Evolutionary conservation across 1,140 invertebrate genomes (phyloP).

Genomic region (Drosophila guanche): DNA sequence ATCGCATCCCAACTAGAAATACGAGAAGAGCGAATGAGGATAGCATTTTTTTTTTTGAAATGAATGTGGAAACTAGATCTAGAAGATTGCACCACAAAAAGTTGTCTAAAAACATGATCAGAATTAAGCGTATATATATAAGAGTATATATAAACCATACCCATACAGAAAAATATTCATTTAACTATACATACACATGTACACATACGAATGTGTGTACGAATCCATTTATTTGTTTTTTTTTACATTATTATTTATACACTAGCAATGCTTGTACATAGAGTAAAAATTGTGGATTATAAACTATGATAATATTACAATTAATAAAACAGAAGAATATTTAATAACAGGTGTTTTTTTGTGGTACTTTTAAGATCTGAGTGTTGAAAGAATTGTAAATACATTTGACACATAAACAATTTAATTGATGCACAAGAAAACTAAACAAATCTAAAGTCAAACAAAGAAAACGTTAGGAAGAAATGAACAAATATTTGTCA

Average conservation of each 20-base stretch:
- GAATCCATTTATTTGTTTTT: constrained; percentile 44
- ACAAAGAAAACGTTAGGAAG: not conserved
- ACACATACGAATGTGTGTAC: constrained; percentile 16
- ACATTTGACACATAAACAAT: constrained; percentile 62
- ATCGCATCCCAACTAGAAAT: constrained; percentile 38
- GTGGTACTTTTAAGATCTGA: constrained; percentile 64
- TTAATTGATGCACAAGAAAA: constrained; percentile 57
- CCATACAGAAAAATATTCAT: constrained; percentile 11
- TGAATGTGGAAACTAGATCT: constrained; percentile 39
- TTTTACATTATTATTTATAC: constrained; percentile 61
- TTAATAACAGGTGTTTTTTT: constrained; percentile 56
- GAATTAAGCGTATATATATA: constrained; percentile 27
- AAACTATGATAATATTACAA: constrained; percentile 43
- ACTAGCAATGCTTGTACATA: constrained; percentile 74
- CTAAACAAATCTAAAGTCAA: not conserved
- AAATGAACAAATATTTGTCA: constrained; percentile 27
- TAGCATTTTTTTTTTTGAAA: constrained; percentile 51
- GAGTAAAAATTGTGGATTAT: constrained; percentile 64
- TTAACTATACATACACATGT: constrained; percentile 29
- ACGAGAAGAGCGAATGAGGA: not conserved
- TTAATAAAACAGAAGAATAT: constrained; percentile 44
- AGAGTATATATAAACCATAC: constrained; percentile 7
- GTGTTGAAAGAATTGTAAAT: constrained; percentile 73
- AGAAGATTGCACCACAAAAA: constrained; percentile 41
- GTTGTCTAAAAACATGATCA: constrained; percentile 47